A percentile compares a stretch with the other conserved stretches of the same genome.
phyloP scores from a whole-genome alignment of 2,888 invertebrate species.

The Nasonia oneida region DNA sequence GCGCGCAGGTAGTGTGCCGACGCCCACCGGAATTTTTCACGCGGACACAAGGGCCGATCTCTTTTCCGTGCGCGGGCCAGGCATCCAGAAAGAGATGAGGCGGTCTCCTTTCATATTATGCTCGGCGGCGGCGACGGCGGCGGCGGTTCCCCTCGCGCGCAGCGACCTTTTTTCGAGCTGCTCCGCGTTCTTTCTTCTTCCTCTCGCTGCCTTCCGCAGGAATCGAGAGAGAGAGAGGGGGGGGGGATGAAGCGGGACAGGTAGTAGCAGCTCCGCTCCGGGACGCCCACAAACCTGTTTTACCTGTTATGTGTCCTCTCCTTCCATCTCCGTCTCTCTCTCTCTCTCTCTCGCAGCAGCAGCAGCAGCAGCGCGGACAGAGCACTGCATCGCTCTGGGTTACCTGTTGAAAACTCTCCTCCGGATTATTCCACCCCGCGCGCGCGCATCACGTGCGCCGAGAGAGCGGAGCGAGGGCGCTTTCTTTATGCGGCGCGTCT shows the following conservation, averaged over 20 bases:
- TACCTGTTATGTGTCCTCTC: constrained; percentile 71
- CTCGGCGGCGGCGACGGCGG: no score
- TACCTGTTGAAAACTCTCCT: constrained; percentile 53
- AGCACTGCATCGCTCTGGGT: neutral
- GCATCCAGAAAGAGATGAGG: constrained; percentile 48
- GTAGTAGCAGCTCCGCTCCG: constrained; percentile 66
- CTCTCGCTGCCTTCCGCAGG: constrained; percentile 66
- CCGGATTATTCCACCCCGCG: constrained; percentile 55
- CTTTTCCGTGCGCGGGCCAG: constrained; percentile 30
- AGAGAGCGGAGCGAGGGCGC: constrained; percentile 7
- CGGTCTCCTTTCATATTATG: constrained; percentile 61
- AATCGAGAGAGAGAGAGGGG: constrained; percentile 54
- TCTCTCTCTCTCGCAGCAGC: neutral
- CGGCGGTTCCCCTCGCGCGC: no score
- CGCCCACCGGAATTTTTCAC: constrained; percentile 65
- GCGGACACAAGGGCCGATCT: constrained; percentile 49
- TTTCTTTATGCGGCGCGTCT: constrained; percentile 45
- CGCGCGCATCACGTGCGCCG: constrained; percentile 37
- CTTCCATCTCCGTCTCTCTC: neutral
- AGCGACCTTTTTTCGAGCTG: neutral
- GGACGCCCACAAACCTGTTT: constrained; percentile 77
- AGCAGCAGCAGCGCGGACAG: neutral
- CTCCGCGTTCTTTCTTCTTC: constrained; percentile 26
- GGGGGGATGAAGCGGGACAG: constrained; percentile 70
- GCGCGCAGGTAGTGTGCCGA: constrained; percentile 62